Conservation (phyloP, 1,140 invertebrate species). For the Lordiphosa mommai region DNA sequence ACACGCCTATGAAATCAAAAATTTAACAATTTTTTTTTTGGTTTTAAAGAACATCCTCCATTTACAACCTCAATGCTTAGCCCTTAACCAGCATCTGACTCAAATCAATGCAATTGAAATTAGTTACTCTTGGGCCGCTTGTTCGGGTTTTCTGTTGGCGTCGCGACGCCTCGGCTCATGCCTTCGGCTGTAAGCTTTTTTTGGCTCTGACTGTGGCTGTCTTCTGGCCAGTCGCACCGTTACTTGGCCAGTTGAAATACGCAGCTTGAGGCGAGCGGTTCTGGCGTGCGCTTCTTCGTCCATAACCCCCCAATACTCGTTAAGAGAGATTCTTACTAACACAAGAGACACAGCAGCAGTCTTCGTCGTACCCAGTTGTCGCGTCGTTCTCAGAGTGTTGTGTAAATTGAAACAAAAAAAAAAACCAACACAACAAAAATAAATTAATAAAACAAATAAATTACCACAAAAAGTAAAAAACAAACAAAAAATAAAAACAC, state of each 20-base stretch:
- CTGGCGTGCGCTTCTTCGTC: constrained; percentile 59
- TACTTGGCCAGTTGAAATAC: constrained; percentile 72
- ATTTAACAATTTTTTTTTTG: background rate
- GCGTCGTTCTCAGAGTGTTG: constrained; percentile 63
- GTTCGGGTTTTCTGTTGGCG: constrained; percentile 1
- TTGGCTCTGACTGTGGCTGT: constrained; percentile 35
- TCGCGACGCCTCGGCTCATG: background rate
- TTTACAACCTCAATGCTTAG: constrained; percentile 12
- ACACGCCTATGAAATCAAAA: constrained; percentile 39
- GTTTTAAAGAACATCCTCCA: background rate
- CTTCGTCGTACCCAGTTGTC: constrained; percentile 39
- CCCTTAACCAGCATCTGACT: constrained; percentile 20
- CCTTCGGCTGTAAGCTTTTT: background rate
- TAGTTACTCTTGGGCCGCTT: too few species aligned
- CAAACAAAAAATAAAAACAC: too few species aligned
- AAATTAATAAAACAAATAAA: constrained; percentile 32
- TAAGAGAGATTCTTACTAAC: constrained; percentile 45
- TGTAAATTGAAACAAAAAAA: constrained; percentile 38
- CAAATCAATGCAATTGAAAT: background rate
- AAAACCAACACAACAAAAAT: constrained; percentile 24
- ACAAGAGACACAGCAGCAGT: constrained; percentile 59
- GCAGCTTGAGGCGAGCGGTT: constrained; percentile 75
- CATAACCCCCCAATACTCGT: constrained; percentile 23
- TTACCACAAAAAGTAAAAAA: constrained; percentile 6
- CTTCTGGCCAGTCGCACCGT: constrained; percentile 66